A percentile compares a stretch with the other conserved stretches of the same genome.
phyloP scores from a whole-genome alignment of 2,888 invertebrate species.

The Chrysodeixis includens region DNA sequence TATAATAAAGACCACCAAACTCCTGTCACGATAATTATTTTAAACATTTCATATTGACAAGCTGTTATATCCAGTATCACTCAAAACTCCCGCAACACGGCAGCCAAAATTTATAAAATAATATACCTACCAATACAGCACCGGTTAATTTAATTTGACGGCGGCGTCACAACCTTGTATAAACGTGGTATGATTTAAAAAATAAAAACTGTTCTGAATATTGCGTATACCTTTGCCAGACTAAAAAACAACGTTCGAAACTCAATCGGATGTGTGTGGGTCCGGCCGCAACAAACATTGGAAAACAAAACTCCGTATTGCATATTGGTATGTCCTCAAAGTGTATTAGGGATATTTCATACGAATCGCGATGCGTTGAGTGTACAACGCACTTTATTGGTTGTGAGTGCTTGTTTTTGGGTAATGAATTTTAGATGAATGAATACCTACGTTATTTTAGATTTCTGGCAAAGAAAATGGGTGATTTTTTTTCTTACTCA shows the following conservation, averaged over 20 bases:
- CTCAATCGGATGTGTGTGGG: constrained; percentile 5
- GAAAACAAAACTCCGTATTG: constrained; percentile 8
- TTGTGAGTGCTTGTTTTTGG: not conserved
- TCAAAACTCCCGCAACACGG: not conserved
- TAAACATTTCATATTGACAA: not conserved
- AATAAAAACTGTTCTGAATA: constrained; percentile 4
- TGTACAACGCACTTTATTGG: not conserved
- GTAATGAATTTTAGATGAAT: not conserved
- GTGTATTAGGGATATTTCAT: constrained; percentile 6
- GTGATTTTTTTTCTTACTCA: no score
- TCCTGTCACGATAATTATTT: no score
- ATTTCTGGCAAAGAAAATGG: no score
- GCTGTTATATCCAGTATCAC: not conserved
- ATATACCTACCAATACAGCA: constrained; percentile 1
- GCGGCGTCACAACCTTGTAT: not conserved
- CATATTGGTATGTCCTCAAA: constrained; percentile 7
- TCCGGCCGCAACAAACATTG: constrained; percentile 8
- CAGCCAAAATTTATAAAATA: constrained; percentile 4
- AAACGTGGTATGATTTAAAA: not conserved
- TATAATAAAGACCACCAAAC: no score
- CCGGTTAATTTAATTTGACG: not conserved
- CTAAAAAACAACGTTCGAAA: constrained; percentile 9
- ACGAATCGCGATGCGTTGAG: not conserved
- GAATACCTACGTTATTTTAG: not conserved
- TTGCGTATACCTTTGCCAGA: constrained; percentile 5